Percentiles rank a stretch among this genome's conserved stretches.
phyloP scores from a whole-genome alignment of 1,140 invertebrate genomes.

The Lysiphlebus fabarum region DNA sequence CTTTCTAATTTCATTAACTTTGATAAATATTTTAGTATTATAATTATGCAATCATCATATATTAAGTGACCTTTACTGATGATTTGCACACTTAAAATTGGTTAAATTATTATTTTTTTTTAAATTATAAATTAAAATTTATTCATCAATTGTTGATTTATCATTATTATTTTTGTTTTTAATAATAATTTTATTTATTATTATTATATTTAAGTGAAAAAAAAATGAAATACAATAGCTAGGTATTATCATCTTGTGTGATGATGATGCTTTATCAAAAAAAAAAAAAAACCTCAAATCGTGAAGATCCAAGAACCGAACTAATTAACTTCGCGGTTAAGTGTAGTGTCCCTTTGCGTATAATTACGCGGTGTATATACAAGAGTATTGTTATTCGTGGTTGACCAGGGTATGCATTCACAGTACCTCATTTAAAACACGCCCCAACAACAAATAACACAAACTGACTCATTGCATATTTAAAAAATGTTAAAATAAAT shows the following conservation, averaged over 20 bases:
- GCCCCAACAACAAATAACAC: too few species aligned
- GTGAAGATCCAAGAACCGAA: slow-evolving; percentile 22
- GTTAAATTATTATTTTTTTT: not conserved
- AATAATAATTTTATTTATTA: not conserved
- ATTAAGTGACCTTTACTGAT: slow-evolving; percentile 19
- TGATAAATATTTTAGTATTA: slow-evolving; percentile 20
- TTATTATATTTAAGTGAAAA: slow-evolving; percentile 15
- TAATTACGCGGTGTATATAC: not conserved
- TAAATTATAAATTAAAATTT: not conserved
- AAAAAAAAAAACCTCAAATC: slow-evolving; percentile 18
- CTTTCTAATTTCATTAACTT: slow-evolving; percentile 15
- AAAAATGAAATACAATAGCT: too few species aligned
- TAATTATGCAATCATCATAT: slow-evolving; percentile 22
- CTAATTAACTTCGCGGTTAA: slow-evolving; percentile 27
- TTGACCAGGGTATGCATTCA: not conserved
- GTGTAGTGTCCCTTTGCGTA: slow-evolving; percentile 25
- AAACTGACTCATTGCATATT: too few species aligned
- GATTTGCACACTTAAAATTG: slow-evolving; percentile 14
- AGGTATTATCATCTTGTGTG: too few species aligned
- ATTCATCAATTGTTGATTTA: not conserved
- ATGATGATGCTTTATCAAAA: too few species aligned
- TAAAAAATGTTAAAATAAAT: too few species aligned
- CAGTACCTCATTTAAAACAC: too few species aligned
- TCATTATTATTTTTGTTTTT: not conserved
- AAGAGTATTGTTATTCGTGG: slow-evolving; percentile 22